Evolutionary conservation across 2,888 invertebrate genomes (phyloP), one percentile per base, ranked within the genome.

Genomic region (Pantelozetes paolii): DNA sequence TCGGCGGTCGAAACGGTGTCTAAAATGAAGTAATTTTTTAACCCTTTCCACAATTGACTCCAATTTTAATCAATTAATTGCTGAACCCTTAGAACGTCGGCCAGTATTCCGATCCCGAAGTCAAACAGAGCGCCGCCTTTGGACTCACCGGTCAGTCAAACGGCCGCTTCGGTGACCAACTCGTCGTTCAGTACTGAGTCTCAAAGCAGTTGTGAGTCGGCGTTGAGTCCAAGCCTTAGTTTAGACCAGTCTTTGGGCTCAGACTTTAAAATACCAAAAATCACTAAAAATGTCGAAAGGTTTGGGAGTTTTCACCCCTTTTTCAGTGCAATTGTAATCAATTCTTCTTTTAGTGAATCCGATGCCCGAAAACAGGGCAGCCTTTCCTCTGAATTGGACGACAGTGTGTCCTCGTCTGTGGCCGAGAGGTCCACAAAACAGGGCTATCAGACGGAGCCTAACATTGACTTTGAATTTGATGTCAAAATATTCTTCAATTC

Each of bases 401-500:
- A 69, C 9, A 69, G 69, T 18, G 11, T 45, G 1, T 11, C 36
- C 28, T 69, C 69, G 18, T 69, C 69, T 1, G 36, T 26, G 23
- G 69, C 42, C 18, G 69, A 69, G 18, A 42, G 69, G 13, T 69
- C 45, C 20, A 54, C 76, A n/a, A 77, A 78, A 59, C 76, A 77
- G 40, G 23, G 45, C 40, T 69, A 69, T 69, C 69, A 42, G 15
- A 28, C 77, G 73, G 94, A 94, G 80, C 94, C 96, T 0, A 94
- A 92, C 81, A 92, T 97, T 73, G 96, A 97, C 83, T 90, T 98
- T 81, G 95, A 97, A 82, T 84, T 98, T 79, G 96, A 96, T 82
- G 92, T 98, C 8, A 95, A 95, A 83, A 95, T 97, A 62, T 88
- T 94, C 79, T 94, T 98, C 76, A 96, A 95, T 83, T 94, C 94